Percentiles rank a stretch among this genome's conserved stretches.
phyloP scores from a whole-genome alignment of 2,113 vertebrate genomes.

The Osmerus eperlanus region DNA sequence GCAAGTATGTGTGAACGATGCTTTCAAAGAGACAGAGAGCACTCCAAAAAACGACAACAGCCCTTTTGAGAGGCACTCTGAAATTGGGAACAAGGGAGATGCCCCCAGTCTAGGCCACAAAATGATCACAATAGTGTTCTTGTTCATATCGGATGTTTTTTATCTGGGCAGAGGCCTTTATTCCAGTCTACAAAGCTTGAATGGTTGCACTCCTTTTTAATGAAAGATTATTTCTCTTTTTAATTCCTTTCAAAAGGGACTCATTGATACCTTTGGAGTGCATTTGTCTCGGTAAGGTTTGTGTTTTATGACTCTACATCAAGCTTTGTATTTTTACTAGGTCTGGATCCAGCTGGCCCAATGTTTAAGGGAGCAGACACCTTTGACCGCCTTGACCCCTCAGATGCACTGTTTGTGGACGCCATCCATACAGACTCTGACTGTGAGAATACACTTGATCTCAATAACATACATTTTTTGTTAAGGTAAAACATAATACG shows the following conservation, averaged over 20 bases:
- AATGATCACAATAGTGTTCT: slow-evolving; percentile 37
- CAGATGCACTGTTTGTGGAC: slow-evolving; percentile 90
- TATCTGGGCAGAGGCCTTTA: slow-evolving; percentile 16
- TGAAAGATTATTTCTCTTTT: too few relatives aligned
- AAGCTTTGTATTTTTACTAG: slow-evolving; percentile 58
- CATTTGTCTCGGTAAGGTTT: too few relatives aligned
- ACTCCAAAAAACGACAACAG: slow-evolving; percentile 40
- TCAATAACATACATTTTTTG: too few relatives aligned
- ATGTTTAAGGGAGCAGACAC: slow-evolving; percentile 82
- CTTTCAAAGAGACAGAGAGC: slow-evolving; percentile 18
- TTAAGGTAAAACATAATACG: too few relatives aligned
- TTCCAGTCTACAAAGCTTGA: neutral
- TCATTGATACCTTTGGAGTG: too few relatives aligned
- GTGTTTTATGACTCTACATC: too few relatives aligned
- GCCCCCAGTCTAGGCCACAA: neutral
- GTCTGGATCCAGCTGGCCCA: slow-evolving; percentile 89
- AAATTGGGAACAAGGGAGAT: slow-evolving; percentile 18
- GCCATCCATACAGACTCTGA: slow-evolving; percentile 93
- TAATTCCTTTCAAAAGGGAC: too few relatives aligned
- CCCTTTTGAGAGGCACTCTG: slow-evolving; percentile 36
- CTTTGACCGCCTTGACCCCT: slow-evolving; percentile 85
- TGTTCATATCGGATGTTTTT: slow-evolving; percentile 6
- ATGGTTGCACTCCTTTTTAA: neutral
- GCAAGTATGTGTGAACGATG: slow-evolving; percentile 21
- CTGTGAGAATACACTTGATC: slow-evolving; percentile 72